A percentile compares a stretch with the other conserved stretches of the same genome.
phyloP scores from a whole-genome alignment of 2,113 vertebrate species.

The Oncorhynchus masou region DNA sequence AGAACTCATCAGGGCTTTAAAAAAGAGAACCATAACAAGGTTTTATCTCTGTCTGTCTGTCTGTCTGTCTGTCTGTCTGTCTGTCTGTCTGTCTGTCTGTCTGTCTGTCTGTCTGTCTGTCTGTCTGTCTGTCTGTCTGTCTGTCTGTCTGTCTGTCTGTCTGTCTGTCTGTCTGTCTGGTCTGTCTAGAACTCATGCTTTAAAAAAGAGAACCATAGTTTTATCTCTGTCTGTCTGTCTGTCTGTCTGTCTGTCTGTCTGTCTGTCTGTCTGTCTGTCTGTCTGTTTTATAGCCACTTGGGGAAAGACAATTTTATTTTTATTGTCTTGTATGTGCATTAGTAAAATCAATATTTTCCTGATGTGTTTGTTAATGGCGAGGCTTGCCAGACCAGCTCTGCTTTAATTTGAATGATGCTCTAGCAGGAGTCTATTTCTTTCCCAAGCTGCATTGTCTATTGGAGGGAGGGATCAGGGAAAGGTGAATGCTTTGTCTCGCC shows the following conservation, averaged over 20 bases:
- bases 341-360: constrained; percentile 12
- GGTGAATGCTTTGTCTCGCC: constrained; percentile 16
- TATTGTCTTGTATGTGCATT: neutral
- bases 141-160: neutral
- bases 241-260: neutral
- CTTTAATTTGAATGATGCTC: neutral
- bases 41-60: neutral
- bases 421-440: neutral
- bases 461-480: constrained; percentile 9
- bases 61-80: neutral
- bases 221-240: constrained; percentile 2
- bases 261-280: neutral
- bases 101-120: constrained; percentile 9
- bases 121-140: neutral
- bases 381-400: constrained; percentile 21
- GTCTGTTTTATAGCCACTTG: too few species aligned
- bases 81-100: neutral
- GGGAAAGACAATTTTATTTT: too few species aligned
- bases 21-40: neutral
- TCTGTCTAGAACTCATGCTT: too few species aligned
- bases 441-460: constrained; percentile 26
- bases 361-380: constrained; percentile 5
- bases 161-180: neutral
- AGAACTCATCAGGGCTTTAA: neutral
- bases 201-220: too few species aligned